phyloP scores from a whole-genome alignment of 2,113 vertebrate genomes.

The Halcyon senegalensis region DNA sequence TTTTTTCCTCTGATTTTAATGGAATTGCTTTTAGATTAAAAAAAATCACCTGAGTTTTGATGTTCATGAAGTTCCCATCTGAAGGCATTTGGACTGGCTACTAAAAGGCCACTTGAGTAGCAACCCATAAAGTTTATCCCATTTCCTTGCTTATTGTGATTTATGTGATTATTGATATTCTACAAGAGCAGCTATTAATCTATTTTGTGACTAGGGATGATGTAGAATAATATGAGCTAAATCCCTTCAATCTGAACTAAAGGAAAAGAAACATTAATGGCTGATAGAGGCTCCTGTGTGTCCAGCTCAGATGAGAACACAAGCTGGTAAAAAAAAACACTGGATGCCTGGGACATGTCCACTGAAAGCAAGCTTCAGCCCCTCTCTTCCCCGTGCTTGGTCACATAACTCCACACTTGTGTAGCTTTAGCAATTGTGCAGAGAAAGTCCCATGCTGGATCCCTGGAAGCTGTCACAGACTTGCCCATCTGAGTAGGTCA shows the following conservation, averaged over 20 bases:
- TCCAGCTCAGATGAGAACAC: not conserved
- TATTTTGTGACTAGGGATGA: not conserved
- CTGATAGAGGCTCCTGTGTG: not conserved
- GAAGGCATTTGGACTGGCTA: not conserved
- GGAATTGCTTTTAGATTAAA: not conserved
- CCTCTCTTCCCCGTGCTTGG: not conserved
- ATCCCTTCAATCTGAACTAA: not conserved
- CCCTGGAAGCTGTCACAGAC: not conserved
- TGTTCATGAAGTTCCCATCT: not conserved
- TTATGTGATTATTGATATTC: not conserved
- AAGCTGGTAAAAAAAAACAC: not conserved
- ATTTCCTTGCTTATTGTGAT: not conserved
- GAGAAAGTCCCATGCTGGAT: not conserved
- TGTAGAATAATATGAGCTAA: not conserved
- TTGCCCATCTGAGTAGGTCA: not conserved
- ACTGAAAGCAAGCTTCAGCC: not conserved
- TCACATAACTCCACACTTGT: accelerated
- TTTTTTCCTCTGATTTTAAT: not conserved
- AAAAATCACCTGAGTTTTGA: not conserved
- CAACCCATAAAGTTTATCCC: not conserved
- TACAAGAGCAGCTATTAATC: not conserved
- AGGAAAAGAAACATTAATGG: not conserved
- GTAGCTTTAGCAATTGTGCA: not conserved
- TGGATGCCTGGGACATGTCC: not conserved
- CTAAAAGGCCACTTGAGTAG: not conserved